Percentiles rank a stretch among this genome's conserved stretches.
phyloP scores from a whole-genome alignment of 2,888 invertebrate species.

The Xylophagus ater region DNA sequence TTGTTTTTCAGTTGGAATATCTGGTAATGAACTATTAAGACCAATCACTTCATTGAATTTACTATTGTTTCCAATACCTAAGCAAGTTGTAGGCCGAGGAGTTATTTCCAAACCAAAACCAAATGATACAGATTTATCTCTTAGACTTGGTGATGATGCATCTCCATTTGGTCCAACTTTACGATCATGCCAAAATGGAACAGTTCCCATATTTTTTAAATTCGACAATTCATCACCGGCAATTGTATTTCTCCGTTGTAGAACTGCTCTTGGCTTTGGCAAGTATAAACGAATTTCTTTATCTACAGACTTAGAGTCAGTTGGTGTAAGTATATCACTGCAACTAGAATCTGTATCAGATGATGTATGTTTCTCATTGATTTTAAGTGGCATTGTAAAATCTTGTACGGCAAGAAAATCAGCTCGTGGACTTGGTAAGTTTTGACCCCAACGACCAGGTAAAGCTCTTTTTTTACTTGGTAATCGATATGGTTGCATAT shows the following conservation, averaged over 20 bases:
- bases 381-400: conserved; percentile 47
- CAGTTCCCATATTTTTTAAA: conserved; percentile 30
- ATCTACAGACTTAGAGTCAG: conserved; percentile 31
- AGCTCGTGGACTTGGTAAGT: conserved; percentile 54
- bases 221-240: conserved; percentile 63
- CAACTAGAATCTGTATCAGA: conserved; percentile 43
- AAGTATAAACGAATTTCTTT: conserved; percentile 51
- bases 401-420: conserved; percentile 50
- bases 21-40: conserved; percentile 18
- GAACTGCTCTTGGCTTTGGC: conserved; percentile 59
- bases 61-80: conserved; percentile 41
- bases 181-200: conserved; percentile 62
- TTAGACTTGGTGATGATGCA: conserved; percentile 46
- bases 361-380: conserved; percentile 31
- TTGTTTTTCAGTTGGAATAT: conserved; percentile 15
- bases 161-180: conserved; percentile 43
- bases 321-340: conserved; percentile 46
- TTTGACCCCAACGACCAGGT: conserved; percentile 56
- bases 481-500: conserved; percentile 56
- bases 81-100: conserved; percentile 55
- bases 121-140: conserved; percentile 69
- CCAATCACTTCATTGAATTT: conserved; percentile 19
- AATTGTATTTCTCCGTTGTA: conserved; percentile 74
- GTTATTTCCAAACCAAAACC: conserved; percentile 61
- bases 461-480: conserved; percentile 59